These are phyloP conservation scores for Sminthurinus signatus DNA, from an alignment of 1,140 invertebrate genomes.

Conservation along the genomic window DNA sequence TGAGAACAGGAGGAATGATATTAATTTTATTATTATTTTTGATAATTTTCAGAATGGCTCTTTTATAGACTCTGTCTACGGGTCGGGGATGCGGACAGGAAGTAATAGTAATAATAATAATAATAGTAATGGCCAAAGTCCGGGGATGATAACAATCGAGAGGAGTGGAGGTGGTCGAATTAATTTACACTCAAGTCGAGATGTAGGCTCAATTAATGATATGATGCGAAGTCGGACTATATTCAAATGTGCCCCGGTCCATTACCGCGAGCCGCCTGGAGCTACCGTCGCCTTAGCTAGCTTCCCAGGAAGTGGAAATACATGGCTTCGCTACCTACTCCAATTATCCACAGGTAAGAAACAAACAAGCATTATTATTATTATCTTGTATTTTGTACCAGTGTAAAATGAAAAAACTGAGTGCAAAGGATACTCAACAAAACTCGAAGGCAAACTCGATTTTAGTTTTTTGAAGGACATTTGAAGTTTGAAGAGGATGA, in stretches of 20 bases:
- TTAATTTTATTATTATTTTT: neutral
- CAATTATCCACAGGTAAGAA: constrained; percentile 68
- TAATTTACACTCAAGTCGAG: constrained; percentile 20
- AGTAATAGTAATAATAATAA: too few species aligned
- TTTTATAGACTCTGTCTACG: neutral
- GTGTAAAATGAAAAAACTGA: too few species aligned
- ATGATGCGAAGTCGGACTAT: constrained; percentile 31
- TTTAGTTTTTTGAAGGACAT: too few species aligned
- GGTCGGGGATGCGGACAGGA: neutral
- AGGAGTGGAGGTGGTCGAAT: constrained; percentile 13
- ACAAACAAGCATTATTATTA: too few species aligned
- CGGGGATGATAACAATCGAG: constrained; percentile 16
- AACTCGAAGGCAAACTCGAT: too few species aligned
- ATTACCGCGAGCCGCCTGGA: constrained; percentile 46
- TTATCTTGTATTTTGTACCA: too few species aligned
- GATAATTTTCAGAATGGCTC: constrained; percentile 13
- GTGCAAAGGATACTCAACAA: too few species aligned
- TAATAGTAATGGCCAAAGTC: too few species aligned
- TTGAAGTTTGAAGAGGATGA: too few species aligned
- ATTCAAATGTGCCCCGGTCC: constrained; percentile 47
- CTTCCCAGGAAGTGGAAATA: constrained; percentile 72
- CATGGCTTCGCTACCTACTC: constrained; percentile 67
- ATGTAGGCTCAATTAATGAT: constrained; percentile 22
- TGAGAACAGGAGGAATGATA: too few species aligned
- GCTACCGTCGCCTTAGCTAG: constrained; percentile 58